Base-by-base conservation (phyloP, 2,113 vertebrate genomes). In the Tragelaphus buxtoni region DNA sequence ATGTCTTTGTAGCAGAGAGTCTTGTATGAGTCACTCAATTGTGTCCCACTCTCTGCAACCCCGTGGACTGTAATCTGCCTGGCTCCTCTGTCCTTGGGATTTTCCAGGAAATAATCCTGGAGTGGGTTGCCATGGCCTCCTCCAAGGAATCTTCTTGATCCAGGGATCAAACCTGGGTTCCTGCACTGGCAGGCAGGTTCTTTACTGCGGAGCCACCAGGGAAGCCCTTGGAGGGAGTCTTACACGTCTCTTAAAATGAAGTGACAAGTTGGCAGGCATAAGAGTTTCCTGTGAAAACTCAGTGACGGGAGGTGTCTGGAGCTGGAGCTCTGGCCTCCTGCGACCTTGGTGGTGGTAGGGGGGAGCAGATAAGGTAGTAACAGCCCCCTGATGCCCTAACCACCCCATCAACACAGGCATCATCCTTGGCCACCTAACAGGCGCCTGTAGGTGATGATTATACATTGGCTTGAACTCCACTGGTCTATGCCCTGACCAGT, bases 381-480 rank as follows among this genome's bases (percentile, higher is more conserved):
- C 35, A 1, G 16, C 11, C 20, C 28, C 2, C 10, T 0, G 0
- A 17, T 4, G 2, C 16, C 24, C 32, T 53, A 51, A 32, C 9
- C 42, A 26, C n/a, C 51, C 30, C 2, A 69, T 32, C 80, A 4
- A 58, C 26, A 32, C 26, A 26, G 20, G 55, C 5, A 1, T 6
- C 35, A 1, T 4, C 60, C 45, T 22, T 0, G 20, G 4, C 0
- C 8, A 1, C 58, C 49, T 4, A 5, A 7, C n/a, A 9, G 0
- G 12, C 1, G 0, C 22, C 87, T 16, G 18, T 2, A 32, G 45
- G 45, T 10, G 9, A 10, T 20, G 12, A 9, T 0, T 4, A 7
- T 0, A 30, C 35, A 9, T 0, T 1, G 49, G 20, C 28, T 7
- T 6, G 24, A 39, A 17, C 8, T 42, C 26, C 13, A 35, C 17